Conservation (phyloP, 2,888 invertebrate genomes). For the Melitaea athalia region DNA sequence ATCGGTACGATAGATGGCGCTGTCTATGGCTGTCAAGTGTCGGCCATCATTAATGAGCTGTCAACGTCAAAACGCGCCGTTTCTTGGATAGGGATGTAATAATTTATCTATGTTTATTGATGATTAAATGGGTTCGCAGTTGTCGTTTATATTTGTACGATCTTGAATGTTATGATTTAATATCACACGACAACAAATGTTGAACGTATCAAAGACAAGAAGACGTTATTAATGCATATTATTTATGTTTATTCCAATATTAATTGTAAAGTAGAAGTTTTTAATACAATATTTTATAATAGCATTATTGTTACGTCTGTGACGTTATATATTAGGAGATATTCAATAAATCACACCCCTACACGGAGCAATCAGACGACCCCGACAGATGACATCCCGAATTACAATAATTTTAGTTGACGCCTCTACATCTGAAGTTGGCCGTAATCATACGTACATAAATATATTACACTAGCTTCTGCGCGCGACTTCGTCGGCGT, state of each 20-base stretch:
- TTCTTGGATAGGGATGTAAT: constrained; percentile 31
- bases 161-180: not conserved
- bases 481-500: too few relatives aligned
- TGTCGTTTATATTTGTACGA: not conserved
- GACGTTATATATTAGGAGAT: not conserved
- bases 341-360: constrained; percentile 32
- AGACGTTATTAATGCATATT: too few relatives aligned
- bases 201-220: not conserved
- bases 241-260: not conserved
- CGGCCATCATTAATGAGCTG: constrained; percentile 56
- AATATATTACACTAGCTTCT: too few relatives aligned
- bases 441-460: too few relatives aligned
- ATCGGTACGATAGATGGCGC: constrained; percentile 54
- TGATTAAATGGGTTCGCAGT: not conserved
- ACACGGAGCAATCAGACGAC: constrained; percentile 35
- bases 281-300: not conserved
- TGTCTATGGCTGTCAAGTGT: constrained; percentile 43
- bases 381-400: constrained; percentile 46
- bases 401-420: constrained; percentile 48
- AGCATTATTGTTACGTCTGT: constrained; percentile 8
- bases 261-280: not conserved
- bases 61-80: constrained; percentile 49
- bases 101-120: constrained; percentile 7
- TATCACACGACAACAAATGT: not conserved
- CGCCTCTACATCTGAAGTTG: constrained; percentile 33